phyloP scores from a whole-genome alignment of 1,140 invertebrate genomes.

The Muscidifurax raptorellus region DNA sequence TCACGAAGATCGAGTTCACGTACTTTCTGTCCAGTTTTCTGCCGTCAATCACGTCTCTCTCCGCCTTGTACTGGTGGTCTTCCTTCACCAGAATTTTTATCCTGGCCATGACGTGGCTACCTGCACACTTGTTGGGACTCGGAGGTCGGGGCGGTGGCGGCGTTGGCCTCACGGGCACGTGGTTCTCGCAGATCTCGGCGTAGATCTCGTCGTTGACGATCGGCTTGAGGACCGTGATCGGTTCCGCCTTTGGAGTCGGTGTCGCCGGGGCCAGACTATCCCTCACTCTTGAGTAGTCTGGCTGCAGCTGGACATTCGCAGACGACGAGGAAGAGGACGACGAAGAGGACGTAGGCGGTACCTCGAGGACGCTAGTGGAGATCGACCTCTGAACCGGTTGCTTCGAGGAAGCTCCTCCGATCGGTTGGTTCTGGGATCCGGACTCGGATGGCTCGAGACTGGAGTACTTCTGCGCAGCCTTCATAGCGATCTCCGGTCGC shows the following conservation, averaged over 20 bases:
- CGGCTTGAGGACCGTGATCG: constrained; percentile 54
- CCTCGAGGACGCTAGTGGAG: constrained; percentile 70
- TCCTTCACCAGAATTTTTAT: constrained; percentile 72
- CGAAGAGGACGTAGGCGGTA: constrained; percentile 68
- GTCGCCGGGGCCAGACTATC: constrained; percentile 67
- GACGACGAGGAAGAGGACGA: constrained; percentile 57
- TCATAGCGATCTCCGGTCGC: constrained; percentile 70
- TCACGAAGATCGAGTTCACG: constrained; percentile 68
- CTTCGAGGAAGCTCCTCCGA: constrained; percentile 58
- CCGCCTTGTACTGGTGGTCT: constrained; percentile 35
- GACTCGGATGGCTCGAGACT: constrained; percentile 69
- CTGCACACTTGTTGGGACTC: constrained; percentile 60
- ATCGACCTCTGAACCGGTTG: constrained; percentile 71
- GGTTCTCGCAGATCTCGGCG: constrained; percentile 71
- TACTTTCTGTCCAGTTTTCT: constrained; percentile 62
- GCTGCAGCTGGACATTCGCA: background rate
- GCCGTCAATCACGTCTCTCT: background rate
- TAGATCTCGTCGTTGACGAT: constrained; percentile 67
- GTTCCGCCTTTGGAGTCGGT: constrained; percentile 57
- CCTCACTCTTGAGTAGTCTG: constrained; percentile 60
- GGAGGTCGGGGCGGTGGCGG: constrained; percentile 37
- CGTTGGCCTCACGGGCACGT: background rate
- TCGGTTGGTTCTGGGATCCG: constrained; percentile 54
- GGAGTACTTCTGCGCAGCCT: constrained; percentile 69
- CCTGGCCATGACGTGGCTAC: constrained; percentile 71